A percentile compares a stretch with the other conserved stretches of the same genome.
Evolutionary conservation across 2,888 invertebrate species (phyloP).

Genomic region (Pterostichus niger): DNA sequence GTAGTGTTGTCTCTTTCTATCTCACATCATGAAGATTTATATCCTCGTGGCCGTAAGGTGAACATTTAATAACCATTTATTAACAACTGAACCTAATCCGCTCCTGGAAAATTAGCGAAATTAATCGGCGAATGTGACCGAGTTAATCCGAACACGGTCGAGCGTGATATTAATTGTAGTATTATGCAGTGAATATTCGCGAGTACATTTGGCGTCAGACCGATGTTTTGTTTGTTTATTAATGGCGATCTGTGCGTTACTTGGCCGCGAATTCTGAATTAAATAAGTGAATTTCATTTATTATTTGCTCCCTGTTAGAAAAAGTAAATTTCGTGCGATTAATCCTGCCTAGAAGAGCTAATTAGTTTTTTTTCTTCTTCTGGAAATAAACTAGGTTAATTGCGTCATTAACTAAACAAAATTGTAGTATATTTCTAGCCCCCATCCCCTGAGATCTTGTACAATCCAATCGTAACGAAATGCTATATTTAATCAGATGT

Average conservation of each 20-base stretch:
- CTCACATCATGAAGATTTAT: conserved; percentile 54
- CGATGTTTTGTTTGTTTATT: conserved; percentile 48
- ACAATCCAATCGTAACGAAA: too few relatives aligned
- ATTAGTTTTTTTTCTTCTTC: conserved; percentile 16
- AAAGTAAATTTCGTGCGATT: conserved; percentile 36
- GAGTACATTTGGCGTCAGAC: conserved; percentile 17
- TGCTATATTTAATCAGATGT: too few relatives aligned
- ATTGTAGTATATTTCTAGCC: too few relatives aligned
- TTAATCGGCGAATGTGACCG: conserved; percentile 64
- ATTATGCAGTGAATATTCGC: conserved; percentile 56
- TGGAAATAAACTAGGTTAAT: background rate
- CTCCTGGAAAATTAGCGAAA: conserved; percentile 58
- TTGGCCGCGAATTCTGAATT: conserved; percentile 28
- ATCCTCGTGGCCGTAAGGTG: conserved; percentile 39
- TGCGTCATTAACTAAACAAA: background rate
- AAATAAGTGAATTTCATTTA: conserved; percentile 32
- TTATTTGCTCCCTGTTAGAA: conserved; percentile 23
- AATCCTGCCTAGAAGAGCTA: conserved; percentile 18
- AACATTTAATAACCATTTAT: conserved; percentile 64
- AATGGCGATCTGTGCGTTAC: conserved; percentile 3
- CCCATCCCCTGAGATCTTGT: too few relatives aligned
- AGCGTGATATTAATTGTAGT: conserved; percentile 54
- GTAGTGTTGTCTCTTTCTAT: background rate
- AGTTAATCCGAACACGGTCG: conserved; percentile 56
- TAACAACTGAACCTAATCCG: conserved; percentile 61